Evolutionary conservation across 2,113 vertebrate genomes (phyloP).

Genomic region (Tretioscincus oriximinensis): DNA sequence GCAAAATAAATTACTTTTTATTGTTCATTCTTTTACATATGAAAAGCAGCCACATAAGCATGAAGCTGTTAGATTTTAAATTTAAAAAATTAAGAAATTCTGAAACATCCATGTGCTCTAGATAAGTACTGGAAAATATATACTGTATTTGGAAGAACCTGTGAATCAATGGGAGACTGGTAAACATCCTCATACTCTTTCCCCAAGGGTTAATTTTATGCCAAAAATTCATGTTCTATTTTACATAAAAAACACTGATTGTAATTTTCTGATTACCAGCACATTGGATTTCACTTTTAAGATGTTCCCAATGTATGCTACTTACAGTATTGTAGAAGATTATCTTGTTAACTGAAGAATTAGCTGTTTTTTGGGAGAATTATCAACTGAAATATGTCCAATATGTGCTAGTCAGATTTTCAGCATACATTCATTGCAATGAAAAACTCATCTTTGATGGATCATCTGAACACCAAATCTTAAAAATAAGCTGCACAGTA

Average conservation of each 20-base stretch:
- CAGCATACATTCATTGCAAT: constrained; percentile 47
- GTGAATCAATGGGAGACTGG: not conserved
- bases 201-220: not conserved
- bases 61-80: not conserved
- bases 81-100: not conserved
- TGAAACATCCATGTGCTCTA: not conserved
- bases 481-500: constrained; percentile 73
- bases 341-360: not conserved
- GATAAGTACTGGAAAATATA: not conserved
- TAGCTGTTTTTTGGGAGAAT: not conserved
- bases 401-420: not conserved
- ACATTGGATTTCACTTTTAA: not conserved
- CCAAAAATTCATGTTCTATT: not conserved
- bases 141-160: not conserved
- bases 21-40: not conserved
- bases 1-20: not conserved
- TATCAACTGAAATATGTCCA: not conserved
- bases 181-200: too few species aligned
- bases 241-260: not conserved
- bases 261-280: not conserved
- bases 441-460: constrained; percentile 61
- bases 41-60: not conserved
- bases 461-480: constrained; percentile 69
- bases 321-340: not conserved
- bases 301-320: not conserved